These are phyloP conservation scores for Phaethon lepturus DNA, from an alignment of 2,113 vertebrate species.

Conservation along the genomic window DNA sequence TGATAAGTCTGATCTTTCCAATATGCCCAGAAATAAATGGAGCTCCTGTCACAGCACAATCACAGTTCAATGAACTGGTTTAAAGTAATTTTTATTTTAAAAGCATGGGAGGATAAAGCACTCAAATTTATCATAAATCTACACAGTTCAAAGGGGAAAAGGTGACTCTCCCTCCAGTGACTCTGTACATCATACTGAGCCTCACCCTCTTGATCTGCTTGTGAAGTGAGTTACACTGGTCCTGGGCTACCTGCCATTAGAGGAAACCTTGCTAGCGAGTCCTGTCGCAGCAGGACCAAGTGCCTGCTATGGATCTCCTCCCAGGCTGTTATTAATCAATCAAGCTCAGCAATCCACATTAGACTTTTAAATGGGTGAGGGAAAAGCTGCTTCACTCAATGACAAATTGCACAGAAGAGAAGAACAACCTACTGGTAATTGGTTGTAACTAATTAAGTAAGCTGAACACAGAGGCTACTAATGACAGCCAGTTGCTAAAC, in stretches of 20 bases:
- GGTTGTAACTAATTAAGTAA: constrained; percentile 33
- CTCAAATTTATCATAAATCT: neutral
- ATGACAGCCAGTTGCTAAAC: constrained; percentile 14
- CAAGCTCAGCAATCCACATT: neutral
- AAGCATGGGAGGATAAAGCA: neutral
- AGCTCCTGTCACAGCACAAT: neutral
- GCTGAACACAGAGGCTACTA: neutral
- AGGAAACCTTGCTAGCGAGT: neutral
- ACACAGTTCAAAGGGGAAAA: neutral
- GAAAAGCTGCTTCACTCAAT: neutral
- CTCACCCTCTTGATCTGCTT: neutral
- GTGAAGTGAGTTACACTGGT: rapidly evolving
- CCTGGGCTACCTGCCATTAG: neutral
- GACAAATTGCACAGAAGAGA: neutral
- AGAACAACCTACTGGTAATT: neutral
- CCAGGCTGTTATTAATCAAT: constrained; percentile 7
- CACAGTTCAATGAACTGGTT: neutral
- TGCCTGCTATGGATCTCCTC: neutral
- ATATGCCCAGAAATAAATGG: neutral
- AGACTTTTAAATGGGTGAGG: neutral
- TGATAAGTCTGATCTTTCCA: neutral
- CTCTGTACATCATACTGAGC: neutral
- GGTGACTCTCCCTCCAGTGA: neutral
- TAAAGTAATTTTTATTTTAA: constrained; percentile 4
- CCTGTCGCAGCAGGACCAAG: neutral